These are phyloP conservation scores for Microplitis manilae DNA, from an alignment of 2,888 invertebrate species.

Conservation along the genomic window DNA sequence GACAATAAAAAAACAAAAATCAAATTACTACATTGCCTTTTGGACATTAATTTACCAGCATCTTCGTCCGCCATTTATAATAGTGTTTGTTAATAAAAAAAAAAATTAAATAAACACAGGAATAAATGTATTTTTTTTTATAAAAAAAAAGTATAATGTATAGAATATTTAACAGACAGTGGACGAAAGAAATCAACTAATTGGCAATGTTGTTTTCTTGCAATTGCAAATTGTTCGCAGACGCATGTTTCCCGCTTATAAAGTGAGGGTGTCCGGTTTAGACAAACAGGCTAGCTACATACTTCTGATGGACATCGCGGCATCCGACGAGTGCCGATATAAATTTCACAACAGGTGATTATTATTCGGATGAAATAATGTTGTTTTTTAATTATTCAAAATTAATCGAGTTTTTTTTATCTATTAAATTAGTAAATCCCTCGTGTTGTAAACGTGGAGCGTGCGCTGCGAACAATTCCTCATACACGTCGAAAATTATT, in stretches of 20 bases:
- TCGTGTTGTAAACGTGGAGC: constrained; percentile 56
- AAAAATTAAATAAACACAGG: background rate
- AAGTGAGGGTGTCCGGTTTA: constrained; percentile 95
- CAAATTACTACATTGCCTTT: constrained; percentile 34
- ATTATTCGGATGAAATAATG: constrained; percentile 57
- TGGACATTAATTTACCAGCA: constrained; percentile 35
- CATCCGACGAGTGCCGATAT: constrained; percentile 96
- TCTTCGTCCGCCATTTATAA: constrained; percentile 36
- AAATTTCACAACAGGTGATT: constrained; percentile 93
- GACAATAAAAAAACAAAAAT: background rate
- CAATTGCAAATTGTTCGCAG: constrained; percentile 76
- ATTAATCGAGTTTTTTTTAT: constrained; percentile 1
- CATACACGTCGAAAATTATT: constrained; percentile 62
- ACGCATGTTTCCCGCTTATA: constrained; percentile 98
- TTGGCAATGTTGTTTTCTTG: constrained; percentile 61
- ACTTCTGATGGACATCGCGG: constrained; percentile 97
- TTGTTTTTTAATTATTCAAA: constrained; percentile 41
- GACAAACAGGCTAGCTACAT: constrained; percentile 98
- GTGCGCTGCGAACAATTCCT: constrained; percentile 67
- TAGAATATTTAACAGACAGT: constrained; percentile 44
- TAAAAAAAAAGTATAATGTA: constrained; percentile 37
- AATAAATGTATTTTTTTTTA: background rate
- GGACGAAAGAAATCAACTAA: constrained; percentile 59
- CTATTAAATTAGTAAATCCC: constrained; percentile 30
- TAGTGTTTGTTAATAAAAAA: background rate